These are phyloP conservation scores for Euzetes globulus DNA, from an alignment of 2,888 invertebrate species.

Conservation along the genomic window DNA sequence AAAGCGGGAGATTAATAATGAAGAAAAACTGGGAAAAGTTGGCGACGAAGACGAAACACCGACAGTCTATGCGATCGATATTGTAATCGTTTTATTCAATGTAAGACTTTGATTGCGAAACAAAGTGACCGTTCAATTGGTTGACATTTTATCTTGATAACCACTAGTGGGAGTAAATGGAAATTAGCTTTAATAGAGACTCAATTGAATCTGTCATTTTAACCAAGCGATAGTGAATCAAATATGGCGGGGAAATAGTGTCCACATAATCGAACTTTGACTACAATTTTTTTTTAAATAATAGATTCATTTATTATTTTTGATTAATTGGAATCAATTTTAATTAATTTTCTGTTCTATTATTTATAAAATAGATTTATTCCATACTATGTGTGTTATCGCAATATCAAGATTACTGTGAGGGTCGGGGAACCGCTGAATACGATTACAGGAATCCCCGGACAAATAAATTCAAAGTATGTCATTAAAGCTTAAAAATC, in stretches of 20 bases:
- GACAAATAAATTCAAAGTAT: conserved; percentile 3
- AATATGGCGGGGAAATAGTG: too few relatives aligned
- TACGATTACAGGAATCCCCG: neutral
- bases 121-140: too few relatives aligned
- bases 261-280: too few relatives aligned
- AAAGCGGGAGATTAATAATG: neutral
- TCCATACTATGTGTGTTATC: neutral
- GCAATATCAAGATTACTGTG: conserved; percentile 3
- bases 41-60: neutral
- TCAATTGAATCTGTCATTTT: too few relatives aligned
- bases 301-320: neutral
- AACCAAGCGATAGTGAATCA: too few relatives aligned
- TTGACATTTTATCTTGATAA: too few relatives aligned
- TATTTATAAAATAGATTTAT: neutral
- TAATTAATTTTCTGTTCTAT: neutral
- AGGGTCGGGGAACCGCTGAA: conserved; percentile 11
- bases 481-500: neutral
- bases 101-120: neutral
- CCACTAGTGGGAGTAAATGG: too few relatives aligned
- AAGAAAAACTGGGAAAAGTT: neutral
- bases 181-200: too few relatives aligned
- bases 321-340: neutral
- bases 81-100: neutral
- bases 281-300: too few relatives aligned
- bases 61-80: conserved; percentile 1